These are phyloP conservation scores for Platycnemis pennipes DNA, from an alignment of 2,888 invertebrate genomes.

Conservation along the genomic window DNA sequence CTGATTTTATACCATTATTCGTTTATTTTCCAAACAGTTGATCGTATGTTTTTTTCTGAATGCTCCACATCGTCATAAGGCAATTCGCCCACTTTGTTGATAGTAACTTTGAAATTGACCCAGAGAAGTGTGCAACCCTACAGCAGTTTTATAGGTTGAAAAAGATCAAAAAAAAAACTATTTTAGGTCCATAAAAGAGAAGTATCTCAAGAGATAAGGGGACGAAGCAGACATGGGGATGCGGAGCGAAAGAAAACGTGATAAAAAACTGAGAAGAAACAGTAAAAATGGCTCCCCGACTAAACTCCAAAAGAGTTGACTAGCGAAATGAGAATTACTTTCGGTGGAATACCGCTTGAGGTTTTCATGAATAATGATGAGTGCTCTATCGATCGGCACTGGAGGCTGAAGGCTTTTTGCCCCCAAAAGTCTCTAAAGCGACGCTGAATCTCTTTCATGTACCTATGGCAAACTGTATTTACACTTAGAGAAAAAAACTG, in stretches of 20 bases:
- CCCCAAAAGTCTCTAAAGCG: neutral
- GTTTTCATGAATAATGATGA: conserved; percentile 14
- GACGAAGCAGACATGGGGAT: neutral
- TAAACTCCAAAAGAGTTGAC: neutral
- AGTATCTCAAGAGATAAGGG: neutral
- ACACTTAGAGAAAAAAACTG: neutral
- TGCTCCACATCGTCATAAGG: too few relatives aligned
- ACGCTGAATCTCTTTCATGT: neutral
- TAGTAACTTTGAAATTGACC: neutral
- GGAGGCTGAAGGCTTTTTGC: neutral
- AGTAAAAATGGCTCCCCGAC: neutral
- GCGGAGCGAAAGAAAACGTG: neutral
- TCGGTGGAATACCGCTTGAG: neutral
- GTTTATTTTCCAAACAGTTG: too few relatives aligned
- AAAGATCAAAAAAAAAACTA: neutral
- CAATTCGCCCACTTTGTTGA: neutral
- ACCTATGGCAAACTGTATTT: neutral
- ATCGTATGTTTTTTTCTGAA: too few relatives aligned
- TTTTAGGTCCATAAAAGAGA: neutral
- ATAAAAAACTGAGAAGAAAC: neutral
- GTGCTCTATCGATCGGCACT: neutral
- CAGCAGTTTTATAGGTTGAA: neutral
- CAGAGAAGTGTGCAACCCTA: neutral
- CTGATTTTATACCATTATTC: too few relatives aligned
- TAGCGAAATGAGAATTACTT: neutral